Percentiles rank a stretch among this genome's conserved stretches.
Conservation (phyloP, 1,140 invertebrate species). For the Cyrtorhinus lividipennis region DNA sequence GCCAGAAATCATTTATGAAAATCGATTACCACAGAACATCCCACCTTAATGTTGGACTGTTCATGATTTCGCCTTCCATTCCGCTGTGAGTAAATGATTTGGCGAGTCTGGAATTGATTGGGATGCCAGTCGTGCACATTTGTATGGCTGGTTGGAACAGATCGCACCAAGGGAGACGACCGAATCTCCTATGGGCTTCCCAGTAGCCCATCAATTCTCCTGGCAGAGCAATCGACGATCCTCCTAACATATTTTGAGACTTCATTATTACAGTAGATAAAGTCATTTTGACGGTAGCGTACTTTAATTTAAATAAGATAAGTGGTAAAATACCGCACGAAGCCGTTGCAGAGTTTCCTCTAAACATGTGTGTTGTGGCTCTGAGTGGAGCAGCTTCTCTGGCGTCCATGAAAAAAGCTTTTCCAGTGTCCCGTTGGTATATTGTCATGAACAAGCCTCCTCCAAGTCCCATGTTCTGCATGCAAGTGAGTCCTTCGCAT, state of each 20-base stretch:
- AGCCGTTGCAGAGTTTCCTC: conserved; percentile 29
- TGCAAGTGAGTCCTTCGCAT: conserved; percentile 68
- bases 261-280: background rate
- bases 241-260: too few relatives aligned
- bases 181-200: conserved; percentile 65
- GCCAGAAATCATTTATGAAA: too few relatives aligned
- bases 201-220: conserved; percentile 83
- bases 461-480: conserved; percentile 66
- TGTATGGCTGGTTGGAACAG: conserved; percentile 61
- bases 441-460: conserved; percentile 68
- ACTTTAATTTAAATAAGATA: too few relatives aligned
- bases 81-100: conserved; percentile 12
- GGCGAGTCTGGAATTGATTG: conserved; percentile 6
- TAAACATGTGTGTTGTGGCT: conserved; percentile 45
- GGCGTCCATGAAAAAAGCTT: conserved; percentile 41
- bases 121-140: conserved; percentile 48
- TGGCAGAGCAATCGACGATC: conserved; percentile 67
- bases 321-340: conserved; percentile 10
- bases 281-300: too few relatives aligned
- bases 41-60: conserved; percentile 13
- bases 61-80: conserved; percentile 14
- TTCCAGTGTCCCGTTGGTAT: conserved; percentile 41
- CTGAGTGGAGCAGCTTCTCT: conserved; percentile 49
- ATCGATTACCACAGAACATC: too few relatives aligned
- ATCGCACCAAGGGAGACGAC: conserved; percentile 64